Base-by-base conservation (phyloP, 2,888 invertebrate genomes). In the Campoplex capitator region DNA sequence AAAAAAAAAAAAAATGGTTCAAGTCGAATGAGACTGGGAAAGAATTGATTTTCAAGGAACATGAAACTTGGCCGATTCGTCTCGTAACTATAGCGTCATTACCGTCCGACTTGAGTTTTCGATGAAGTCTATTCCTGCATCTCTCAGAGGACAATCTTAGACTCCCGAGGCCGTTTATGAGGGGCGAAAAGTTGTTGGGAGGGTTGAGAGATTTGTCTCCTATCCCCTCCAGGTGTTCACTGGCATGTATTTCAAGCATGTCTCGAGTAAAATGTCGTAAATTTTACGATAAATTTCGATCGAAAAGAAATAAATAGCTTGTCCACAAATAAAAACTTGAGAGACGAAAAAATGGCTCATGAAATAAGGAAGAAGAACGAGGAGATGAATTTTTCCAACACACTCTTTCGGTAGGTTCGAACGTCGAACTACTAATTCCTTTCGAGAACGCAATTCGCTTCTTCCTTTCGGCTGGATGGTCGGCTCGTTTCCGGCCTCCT, bases 91-190 rank as follows among this genome's bases (percentile, higher is more conserved):
- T 18, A 51, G n/a, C 62, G 68, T 65, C 81, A 83, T 89, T 90
- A 90, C 90, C 92, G 88, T 92, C 91, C 84, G 88, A 82, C 84
- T 92, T 92, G 88, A 91, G 88, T 88, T 92, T 92, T 83, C 91
- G 91, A 86, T 92, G 89, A 48, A 91, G 89, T 90, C 91, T 92
- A 90, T 88, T 91, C 88, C 90, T 91, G 89, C 88, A 91, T 88
- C 90, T 90, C 88, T 91, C 91, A 16, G 92, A 90, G 77, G 91
- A 91, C 68, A 91, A 81, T 86, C 90, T 90, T 84, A 92, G 89
- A 88, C 89, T 90, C 83, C 88, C 88, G 77, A 91, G 89, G 84
- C 89, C 78, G 84, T 88, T 88, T 65, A 89, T 89, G 86, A 91
- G 88, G 77, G 90, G 90, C 83, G 89, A 88, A 84, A 88, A 88